Conservation (phyloP, 2,113 vertebrate species). For the Podocnemis expansa region DNA sequence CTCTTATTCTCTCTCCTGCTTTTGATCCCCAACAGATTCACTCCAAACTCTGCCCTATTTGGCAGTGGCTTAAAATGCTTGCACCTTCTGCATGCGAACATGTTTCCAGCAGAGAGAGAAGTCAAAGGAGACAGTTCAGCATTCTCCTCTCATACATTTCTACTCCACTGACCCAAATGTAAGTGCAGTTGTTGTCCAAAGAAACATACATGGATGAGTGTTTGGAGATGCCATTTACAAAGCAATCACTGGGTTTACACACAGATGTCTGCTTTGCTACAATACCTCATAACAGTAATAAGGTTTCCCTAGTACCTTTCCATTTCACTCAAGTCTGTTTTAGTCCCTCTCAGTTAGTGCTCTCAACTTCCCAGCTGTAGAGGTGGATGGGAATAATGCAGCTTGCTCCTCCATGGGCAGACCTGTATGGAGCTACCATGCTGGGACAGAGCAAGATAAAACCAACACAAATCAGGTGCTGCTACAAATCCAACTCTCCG, state of each 20-base stretch:
- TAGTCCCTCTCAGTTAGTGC: neutral
- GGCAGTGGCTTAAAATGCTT: neutral
- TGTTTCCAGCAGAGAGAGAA: neutral
- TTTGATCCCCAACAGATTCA: neutral
- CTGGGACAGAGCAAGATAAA: neutral
- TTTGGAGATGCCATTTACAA: neutral
- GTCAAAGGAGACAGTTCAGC: neutral
- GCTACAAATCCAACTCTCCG: neutral
- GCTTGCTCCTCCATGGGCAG: neutral
- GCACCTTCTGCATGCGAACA: rapidly evolving
- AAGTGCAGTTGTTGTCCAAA: neutral
- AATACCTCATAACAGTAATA: neutral
- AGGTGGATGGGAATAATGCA: neutral
- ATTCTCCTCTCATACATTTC: neutral
- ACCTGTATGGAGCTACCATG: neutral
- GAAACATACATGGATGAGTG: neutral
- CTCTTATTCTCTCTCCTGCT: neutral
- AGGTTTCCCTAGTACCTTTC: neutral
- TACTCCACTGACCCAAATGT: neutral
- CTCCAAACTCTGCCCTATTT: neutral
- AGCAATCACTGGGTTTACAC: neutral
- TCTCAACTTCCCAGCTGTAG: neutral
- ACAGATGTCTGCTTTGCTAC: neutral
- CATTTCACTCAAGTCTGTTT: neutral
- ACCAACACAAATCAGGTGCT: neutral